Conservation (phyloP, 1,140 invertebrate genomes). For the Drosophila kanapiae region DNA sequence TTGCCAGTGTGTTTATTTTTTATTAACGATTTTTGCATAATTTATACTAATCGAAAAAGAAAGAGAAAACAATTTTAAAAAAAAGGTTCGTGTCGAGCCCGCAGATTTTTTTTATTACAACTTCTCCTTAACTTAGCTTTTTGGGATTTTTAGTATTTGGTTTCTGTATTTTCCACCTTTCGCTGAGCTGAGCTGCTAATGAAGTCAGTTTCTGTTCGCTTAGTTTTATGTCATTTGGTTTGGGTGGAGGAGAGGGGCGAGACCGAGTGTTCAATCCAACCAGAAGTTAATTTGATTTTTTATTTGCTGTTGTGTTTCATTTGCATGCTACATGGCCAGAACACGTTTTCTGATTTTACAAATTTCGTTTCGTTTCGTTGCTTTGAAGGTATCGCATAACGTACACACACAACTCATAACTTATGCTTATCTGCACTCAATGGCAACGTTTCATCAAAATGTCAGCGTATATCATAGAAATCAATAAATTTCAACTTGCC, state of each 20-base stretch:
- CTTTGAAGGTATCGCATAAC: constrained; percentile 34
- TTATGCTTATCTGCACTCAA: constrained; percentile 78
- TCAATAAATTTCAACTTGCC: constrained; percentile 75
- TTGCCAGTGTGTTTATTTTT: constrained; percentile 35
- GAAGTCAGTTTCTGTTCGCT: constrained; percentile 57
- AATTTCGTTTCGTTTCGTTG: constrained; percentile 30
- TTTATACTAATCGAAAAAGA: constrained; percentile 57
- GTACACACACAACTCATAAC: constrained; percentile 56
- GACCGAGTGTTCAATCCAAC: constrained; percentile 24
- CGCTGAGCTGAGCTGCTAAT: constrained; percentile 61
- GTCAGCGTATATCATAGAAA: constrained; percentile 81
- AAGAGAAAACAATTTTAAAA: constrained; percentile 57
- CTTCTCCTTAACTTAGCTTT: constrained; percentile 54
- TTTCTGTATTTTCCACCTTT: constrained; percentile 28
- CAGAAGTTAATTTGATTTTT: constrained; percentile 66
- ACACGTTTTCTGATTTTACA: constrained; percentile 80
- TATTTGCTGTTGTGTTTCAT: constrained; percentile 47
- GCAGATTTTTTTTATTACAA: constrained; percentile 62
- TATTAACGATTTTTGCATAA: constrained; percentile 76
- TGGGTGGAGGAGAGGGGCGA: not conserved
- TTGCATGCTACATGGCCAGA: constrained; percentile 49
- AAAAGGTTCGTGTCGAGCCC: constrained; percentile 67
- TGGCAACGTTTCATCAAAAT: constrained; percentile 82
- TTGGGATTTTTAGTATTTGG: constrained; percentile 32
- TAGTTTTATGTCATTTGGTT: constrained; percentile 63